A percentile compares a stretch with the other conserved stretches of the same genome.
phyloP scores from a whole-genome alignment of 2,797 vertebrate genomes.

The Amniataba percoides region DNA sequence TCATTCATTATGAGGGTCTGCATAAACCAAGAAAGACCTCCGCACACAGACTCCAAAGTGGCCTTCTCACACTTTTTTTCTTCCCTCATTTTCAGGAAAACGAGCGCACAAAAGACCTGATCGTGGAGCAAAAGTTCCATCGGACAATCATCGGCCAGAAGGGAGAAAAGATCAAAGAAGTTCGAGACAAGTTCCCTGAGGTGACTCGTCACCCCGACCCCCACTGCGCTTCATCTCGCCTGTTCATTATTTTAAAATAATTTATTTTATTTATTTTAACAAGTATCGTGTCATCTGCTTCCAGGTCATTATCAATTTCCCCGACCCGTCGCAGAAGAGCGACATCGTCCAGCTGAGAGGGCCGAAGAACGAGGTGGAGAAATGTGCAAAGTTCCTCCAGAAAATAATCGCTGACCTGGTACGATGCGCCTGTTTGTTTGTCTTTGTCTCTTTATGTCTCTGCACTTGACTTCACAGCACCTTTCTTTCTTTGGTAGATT shows the following conservation, averaged over 20 bases:
- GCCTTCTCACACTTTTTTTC: background rate
- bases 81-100: constrained; percentile 79
- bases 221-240: background rate
- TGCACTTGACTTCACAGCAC: background rate
- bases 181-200: constrained; percentile 89
- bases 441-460: background rate
- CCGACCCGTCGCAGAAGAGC: constrained; percentile 87
- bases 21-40: background rate
- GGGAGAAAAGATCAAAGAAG: constrained; percentile 89
- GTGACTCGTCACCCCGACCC: constrained; percentile 54
- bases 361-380: constrained; percentile 90
- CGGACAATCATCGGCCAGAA: constrained; percentile 89
- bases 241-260: background rate
- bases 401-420: constrained; percentile 88
- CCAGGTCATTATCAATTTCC: constrained; percentile 90
- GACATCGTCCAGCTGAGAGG: constrained; percentile 89
- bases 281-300: background rate
- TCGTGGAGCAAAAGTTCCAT: constrained; percentile 89
- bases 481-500: constrained; percentile 73
- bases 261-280: constrained; percentile 14
- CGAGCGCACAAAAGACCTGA: constrained; percentile 88
- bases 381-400: constrained; percentile 89
- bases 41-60: background rate
- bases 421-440: background rate
- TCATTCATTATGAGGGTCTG: background rate